These are phyloP conservation scores for Hucho hucho DNA, from an alignment of 2,113 vertebrate genomes.

Conservation along the genomic window DNA sequence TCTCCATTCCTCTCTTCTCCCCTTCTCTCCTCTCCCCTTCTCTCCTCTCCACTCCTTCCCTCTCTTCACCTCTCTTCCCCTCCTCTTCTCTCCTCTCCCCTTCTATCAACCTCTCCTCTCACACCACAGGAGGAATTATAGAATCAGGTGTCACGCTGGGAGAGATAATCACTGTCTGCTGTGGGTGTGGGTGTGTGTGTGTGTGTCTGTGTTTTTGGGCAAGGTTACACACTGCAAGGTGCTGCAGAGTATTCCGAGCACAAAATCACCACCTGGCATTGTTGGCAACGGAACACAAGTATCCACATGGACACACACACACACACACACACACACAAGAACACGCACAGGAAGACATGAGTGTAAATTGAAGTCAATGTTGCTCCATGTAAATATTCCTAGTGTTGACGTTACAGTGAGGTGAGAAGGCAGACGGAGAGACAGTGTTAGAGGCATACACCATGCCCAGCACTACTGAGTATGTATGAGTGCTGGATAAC, in stretches of 20 bases:
- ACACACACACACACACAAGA: background rate
- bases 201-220: conserved; percentile 22
- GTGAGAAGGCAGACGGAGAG: too few relatives aligned
- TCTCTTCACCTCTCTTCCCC: background rate
- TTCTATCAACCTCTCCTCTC: conserved; percentile 10
- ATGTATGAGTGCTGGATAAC: too few relatives aligned
- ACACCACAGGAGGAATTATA: conserved; percentile 9
- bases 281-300: conserved; percentile 25
- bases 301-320: conserved; percentile 7
- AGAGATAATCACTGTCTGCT: conserved; percentile 18
- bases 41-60: too few relatives aligned
- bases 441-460: too few relatives aligned
- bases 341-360: conserved; percentile 1
- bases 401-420: too few relatives aligned
- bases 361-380: too few relatives aligned
- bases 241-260: conserved; percentile 55
- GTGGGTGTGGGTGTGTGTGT: conserved; percentile 13
- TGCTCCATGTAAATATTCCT: too few relatives aligned
- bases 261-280: conserved; percentile 65
- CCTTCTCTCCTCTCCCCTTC: too few relatives aligned
- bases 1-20: too few relatives aligned
- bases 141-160: conserved; percentile 22
- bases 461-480: too few relatives aligned
- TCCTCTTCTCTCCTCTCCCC: conserved; percentile 7
- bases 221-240: conserved; percentile 32